phyloP scores from a whole-genome alignment of 2,888 invertebrate genomes.

The Agrochola macilenta region DNA sequence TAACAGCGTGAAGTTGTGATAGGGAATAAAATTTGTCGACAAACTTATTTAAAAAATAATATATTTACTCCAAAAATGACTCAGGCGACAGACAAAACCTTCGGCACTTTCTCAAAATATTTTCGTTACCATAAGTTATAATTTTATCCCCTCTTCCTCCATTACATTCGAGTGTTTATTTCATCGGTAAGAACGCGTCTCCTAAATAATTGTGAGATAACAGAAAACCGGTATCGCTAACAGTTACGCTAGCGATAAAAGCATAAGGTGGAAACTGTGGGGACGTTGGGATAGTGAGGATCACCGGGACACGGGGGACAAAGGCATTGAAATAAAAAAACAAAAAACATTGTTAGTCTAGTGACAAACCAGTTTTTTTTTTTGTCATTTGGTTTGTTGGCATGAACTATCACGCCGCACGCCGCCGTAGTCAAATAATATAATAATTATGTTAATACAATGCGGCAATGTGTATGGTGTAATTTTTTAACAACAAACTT shows the following conservation, averaged over 20 bases:
- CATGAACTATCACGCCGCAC: no score
- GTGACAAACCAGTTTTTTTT: no score
- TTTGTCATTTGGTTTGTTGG: no score
- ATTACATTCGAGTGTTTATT: constrained; percentile 75
- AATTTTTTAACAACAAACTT: no score
- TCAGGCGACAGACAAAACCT: constrained; percentile 16
- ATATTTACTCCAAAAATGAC: not conserved
- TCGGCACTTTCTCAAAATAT: constrained; percentile 45
- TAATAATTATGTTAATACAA: no score
- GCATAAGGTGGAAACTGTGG: constrained; percentile 82
- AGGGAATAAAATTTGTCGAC: no score
- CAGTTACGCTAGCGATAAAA: constrained; percentile 86
- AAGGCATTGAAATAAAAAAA: not conserved
- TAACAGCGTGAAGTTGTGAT: not conserved
- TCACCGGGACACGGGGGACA: not conserved
- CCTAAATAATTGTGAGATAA: constrained; percentile 87
- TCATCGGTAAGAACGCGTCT: constrained; percentile 79
- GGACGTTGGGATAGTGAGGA: constrained; percentile 66
- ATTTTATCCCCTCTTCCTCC: constrained; percentile 62
- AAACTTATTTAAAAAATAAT: not conserved
- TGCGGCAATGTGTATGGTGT: no score
- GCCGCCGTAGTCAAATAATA: no score
- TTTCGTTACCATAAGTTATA: constrained; percentile 69
- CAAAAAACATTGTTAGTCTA: no score
- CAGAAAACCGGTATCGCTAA: constrained; percentile 79